phyloP scores from a whole-genome alignment of 2,113 vertebrate species.

The Athene cunicularia region DNA sequence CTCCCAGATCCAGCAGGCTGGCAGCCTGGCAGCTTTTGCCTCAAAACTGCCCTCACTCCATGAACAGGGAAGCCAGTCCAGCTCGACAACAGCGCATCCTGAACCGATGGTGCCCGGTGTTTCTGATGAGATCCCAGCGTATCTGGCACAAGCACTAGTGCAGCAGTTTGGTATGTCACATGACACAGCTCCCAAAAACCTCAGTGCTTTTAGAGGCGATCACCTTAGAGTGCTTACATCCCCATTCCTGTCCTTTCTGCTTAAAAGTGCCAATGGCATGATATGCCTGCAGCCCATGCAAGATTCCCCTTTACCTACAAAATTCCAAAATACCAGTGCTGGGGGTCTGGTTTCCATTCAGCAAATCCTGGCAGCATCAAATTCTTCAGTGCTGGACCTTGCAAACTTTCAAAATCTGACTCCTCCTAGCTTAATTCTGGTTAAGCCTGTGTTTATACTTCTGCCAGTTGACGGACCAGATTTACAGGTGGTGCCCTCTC shows the following conservation, averaged over 20 bases:
- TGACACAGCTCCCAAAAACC: neutral
- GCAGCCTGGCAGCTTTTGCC: neutral
- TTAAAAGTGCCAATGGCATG: neutral
- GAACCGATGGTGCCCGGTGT: fast-evolving
- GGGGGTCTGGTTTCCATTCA: conserved; percentile 12
- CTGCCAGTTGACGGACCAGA: neutral
- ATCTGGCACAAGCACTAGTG: neutral
- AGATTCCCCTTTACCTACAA: neutral
- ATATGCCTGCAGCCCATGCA: conserved; percentile 43
- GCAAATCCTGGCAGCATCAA: neutral
- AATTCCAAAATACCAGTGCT: neutral
- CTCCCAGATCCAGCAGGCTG: neutral
- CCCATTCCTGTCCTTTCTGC: neutral
- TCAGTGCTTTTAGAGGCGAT: neutral
- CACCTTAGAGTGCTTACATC: neutral
- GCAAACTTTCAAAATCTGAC: neutral
- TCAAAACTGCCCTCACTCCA: fast-evolving
- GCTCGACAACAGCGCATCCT: neutral
- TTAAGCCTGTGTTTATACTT: conserved; percentile 47
- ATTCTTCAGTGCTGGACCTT: neutral
- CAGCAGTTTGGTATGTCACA: neutral
- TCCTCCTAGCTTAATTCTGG: conserved; percentile 14
- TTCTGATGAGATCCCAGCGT: neutral
- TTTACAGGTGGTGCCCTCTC: neutral
- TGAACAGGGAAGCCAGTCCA: neutral